Conservation (phyloP, 2,888 invertebrate genomes). For the Plemyria rubiginata region DNA sequence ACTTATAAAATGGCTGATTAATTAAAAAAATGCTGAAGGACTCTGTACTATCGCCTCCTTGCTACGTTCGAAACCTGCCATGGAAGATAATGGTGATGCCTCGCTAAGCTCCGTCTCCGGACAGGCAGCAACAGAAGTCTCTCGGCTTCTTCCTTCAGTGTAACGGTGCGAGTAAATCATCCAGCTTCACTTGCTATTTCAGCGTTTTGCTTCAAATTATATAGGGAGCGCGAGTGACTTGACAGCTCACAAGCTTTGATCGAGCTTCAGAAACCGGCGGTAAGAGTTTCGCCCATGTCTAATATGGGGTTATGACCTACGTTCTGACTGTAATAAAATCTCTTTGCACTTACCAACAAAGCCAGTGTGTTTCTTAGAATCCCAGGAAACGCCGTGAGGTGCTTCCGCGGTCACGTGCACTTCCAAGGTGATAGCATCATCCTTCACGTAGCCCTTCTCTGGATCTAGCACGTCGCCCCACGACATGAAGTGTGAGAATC, state of each 20-base stretch:
- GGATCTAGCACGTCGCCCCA: conserved; percentile 97
- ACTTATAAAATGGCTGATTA: no score
- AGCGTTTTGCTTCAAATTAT: no score
- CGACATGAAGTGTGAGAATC: conserved; percentile 98
- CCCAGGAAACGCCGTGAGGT: conserved; percentile 98
- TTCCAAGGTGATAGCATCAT: conserved; percentile 96
- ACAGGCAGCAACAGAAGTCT: conserved; percentile 89
- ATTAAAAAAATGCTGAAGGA: conserved; percentile 80
- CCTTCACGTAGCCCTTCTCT: conserved; percentile 96
- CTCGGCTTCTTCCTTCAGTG: conserved; percentile 96
- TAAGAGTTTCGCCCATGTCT: no score
- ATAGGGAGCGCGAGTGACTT: no score
- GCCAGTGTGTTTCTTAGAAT: conserved; percentile 98
- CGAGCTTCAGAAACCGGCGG: no score
- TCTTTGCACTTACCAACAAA: conserved; percentile 82
- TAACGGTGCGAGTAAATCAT: conserved; percentile 98
- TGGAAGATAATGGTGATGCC: conserved; percentile 99
- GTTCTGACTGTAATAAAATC: background rate
- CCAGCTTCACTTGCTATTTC: conserved; percentile 99
- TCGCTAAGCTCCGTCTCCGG: conserved; percentile 90
- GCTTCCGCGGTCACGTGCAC: conserved; percentile 95
- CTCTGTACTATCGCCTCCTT: conserved; percentile 94
- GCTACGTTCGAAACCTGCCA: conserved; percentile 97
- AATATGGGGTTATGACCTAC: no score
- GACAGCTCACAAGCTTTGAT: no score